These are phyloP conservation scores for Crenichthys baileyi DNA, from an alignment of 2,797 vertebrate species.

Conservation along the genomic window DNA sequence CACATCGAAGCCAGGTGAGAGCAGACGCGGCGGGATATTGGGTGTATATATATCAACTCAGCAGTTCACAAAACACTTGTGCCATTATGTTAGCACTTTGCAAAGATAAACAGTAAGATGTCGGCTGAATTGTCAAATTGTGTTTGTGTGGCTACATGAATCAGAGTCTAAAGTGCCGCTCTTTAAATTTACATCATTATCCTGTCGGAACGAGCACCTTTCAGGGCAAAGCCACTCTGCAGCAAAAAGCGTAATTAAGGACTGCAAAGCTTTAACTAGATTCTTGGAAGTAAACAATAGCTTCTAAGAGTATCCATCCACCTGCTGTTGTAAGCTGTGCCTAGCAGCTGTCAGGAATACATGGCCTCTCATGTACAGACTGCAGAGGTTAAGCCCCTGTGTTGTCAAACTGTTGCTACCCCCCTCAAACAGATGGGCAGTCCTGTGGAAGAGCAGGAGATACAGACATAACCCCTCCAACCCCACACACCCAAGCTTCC, in stretches of 20 bases:
- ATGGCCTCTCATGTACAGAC: slow-evolving; percentile 48
- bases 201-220: slow-evolving; percentile 5
- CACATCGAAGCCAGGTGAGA: slow-evolving; percentile 92
- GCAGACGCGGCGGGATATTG: neutral
- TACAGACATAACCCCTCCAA: slow-evolving; percentile 15
- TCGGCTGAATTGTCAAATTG: slow-evolving; percentile 3
- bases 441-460: slow-evolving; percentile 45
- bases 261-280: slow-evolving; percentile 26
- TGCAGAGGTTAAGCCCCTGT: slow-evolving; percentile 49
- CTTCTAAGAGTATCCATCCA: slow-evolving; percentile 40
- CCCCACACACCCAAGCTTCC: slow-evolving; percentile 12
- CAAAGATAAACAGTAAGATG: slow-evolving; percentile 5
- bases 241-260: slow-evolving; percentile 44
- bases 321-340: slow-evolving; percentile 63
- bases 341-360: slow-evolving; percentile 66
- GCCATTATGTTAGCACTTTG: slow-evolving; percentile 11
- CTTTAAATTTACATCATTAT: slow-evolving; percentile 17
- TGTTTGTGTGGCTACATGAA: slow-evolving; percentile 6
- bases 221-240: slow-evolving; percentile 27
- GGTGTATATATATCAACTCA: slow-evolving; percentile 6
- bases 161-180: neutral
- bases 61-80: slow-evolving; percentile 11
- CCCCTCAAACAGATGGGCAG: slow-evolving; percentile 71
- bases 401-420: slow-evolving; percentile 24
- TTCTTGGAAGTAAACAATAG: slow-evolving; percentile 44